Conservation (phyloP, 1,140 invertebrate species). For the Hyposmocoma kahamanoa region DNA sequence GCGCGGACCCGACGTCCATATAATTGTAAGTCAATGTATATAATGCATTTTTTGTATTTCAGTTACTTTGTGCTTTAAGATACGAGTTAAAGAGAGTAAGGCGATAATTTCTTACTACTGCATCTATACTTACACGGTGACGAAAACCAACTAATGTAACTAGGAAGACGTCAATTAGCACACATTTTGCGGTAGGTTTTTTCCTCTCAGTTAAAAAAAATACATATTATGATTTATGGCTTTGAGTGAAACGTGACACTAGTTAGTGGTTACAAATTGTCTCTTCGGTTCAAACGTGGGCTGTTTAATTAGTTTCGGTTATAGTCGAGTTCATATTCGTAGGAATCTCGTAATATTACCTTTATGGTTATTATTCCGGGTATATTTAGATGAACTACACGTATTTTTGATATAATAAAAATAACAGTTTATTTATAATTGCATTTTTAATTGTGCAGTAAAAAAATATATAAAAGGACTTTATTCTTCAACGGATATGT, state of each 20-base stretch:
- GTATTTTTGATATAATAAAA: too few relatives aligned
- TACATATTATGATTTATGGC: conserved; percentile 25
- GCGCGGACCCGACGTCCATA: not conserved
- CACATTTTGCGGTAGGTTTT: conserved; percentile 12
- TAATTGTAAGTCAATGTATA: not conserved
- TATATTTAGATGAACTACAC: too few relatives aligned
- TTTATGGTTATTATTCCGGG: not conserved
- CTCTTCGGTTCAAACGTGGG: not conserved
- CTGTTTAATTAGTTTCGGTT: not conserved
- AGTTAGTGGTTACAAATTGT: conserved; percentile 19
- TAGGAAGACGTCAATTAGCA: conserved; percentile 26
- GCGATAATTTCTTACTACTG: not conserved
- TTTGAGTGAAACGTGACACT: conserved; percentile 12
- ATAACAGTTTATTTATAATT: too few relatives aligned
- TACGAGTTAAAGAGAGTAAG: not conserved
- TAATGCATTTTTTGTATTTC: not conserved
- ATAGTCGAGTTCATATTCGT: not conserved
- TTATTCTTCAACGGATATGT: too few relatives aligned
- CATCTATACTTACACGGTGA: not conserved
- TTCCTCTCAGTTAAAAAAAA: conserved; percentile 12
- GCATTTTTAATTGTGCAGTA: too few relatives aligned
- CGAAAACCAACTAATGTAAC: conserved; percentile 12
- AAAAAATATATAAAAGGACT: too few relatives aligned
- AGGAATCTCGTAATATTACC: not conserved
- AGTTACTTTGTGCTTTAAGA: not conserved